A percentile compares a stretch with the other conserved stretches of the same genome.
Conservation (phyloP, 2,113 vertebrate genomes). For the Dermatemys mawii region DNA sequence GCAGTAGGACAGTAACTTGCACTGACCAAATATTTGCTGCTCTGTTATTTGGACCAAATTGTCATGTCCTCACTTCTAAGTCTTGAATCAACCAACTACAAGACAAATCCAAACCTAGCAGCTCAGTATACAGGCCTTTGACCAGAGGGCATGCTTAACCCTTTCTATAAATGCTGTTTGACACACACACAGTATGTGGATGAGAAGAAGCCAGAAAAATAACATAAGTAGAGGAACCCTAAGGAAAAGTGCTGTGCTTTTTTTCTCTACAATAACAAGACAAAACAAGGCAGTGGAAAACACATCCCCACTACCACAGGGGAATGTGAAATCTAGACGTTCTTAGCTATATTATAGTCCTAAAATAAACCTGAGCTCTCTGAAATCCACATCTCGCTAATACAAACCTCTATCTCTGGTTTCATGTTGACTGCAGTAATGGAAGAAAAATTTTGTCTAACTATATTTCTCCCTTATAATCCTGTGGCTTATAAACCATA, state of each 20-base stretch:
- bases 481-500: background rate
- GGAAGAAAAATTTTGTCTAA: background rate
- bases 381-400: background rate
- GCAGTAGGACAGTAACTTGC: background rate
- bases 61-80: background rate
- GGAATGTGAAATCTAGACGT: background rate
- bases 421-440: background rate
- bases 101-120: background rate
- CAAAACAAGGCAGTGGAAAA: background rate
- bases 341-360: background rate
- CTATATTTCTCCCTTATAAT: background rate
- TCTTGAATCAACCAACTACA: background rate
- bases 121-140: background rate
- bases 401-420: background rate
- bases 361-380: background rate
- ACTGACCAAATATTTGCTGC: background rate
- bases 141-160: background rate
- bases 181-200: background rate
- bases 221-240: background rate
- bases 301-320: fast-evolving
- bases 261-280: background rate
- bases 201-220: background rate
- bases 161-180: background rate
- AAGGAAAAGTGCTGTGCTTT: background rate
- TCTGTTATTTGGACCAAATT: background rate